A percentile compares a stretch with the other conserved stretches of the same genome.
Conservation (phyloP, 1,140 invertebrate species). For the Heliothis subflexa region DNA sequence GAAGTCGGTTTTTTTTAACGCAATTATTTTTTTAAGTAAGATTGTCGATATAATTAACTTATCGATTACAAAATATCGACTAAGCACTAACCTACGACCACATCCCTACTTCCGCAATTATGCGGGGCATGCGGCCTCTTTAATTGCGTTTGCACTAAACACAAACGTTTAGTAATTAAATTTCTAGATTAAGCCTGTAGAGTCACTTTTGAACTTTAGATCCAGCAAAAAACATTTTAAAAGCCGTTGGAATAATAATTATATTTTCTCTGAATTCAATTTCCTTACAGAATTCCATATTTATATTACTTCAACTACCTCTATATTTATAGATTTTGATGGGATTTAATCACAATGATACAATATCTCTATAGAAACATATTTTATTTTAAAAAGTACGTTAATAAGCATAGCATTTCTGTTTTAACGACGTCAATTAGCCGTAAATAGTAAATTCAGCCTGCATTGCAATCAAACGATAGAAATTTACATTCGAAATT, state of each 20-base stretch:
- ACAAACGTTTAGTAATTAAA: conserved; percentile 52
- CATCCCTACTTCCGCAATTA: conserved; percentile 52
- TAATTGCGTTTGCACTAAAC: conserved; percentile 53
- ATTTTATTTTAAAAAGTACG: too few relatives aligned
- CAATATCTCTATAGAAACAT: too few relatives aligned
- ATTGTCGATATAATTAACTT: not conserved
- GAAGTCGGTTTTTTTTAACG: too few relatives aligned
- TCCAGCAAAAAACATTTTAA: conserved; percentile 24
- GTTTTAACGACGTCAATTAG: too few relatives aligned
- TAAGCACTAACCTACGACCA: not conserved
- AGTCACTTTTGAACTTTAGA: conserved; percentile 35
- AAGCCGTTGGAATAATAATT: conserved; percentile 1
- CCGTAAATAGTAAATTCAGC: too few relatives aligned
- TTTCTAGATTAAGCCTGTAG: conserved; percentile 50
- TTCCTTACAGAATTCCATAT: not conserved
- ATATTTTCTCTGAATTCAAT: conserved; percentile 12
- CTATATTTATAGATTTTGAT: too few relatives aligned
- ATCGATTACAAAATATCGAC: conserved; percentile 22
- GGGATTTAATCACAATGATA: too few relatives aligned
- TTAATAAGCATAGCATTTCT: too few relatives aligned
- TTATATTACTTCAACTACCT: too few relatives aligned
- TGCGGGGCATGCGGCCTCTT: conserved; percentile 42
- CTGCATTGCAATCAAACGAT: not conserved
- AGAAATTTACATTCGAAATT: too few relatives aligned
- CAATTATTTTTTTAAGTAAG: too few relatives aligned